Conservation (phyloP, 2,797 vertebrate species). For the Melanotaenia maccullochi region DNA sequence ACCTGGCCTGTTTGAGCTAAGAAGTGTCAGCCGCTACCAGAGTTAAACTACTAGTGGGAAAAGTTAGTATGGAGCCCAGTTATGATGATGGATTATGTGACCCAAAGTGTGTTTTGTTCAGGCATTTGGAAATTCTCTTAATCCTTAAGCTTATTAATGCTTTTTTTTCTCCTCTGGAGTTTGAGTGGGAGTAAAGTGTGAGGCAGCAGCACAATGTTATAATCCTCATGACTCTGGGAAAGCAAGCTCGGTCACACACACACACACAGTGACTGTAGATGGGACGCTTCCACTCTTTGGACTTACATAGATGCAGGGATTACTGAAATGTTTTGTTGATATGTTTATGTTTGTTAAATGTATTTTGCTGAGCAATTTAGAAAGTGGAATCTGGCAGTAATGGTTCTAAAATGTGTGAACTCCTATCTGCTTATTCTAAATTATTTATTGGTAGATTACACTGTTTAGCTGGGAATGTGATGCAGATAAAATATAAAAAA, state of each 20-base stretch:
- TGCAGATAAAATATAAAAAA: neutral
- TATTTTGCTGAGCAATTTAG: too few species aligned
- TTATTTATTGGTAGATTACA: neutral
- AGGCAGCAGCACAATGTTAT: conserved; percentile 1
- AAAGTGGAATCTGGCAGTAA: neutral
- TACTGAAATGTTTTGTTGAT: neutral
- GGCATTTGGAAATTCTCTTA: neutral
- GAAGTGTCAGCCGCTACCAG: neutral
- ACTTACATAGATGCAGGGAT: neutral
- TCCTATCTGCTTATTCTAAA: neutral
- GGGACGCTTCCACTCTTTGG: neutral
- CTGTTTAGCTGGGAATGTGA: neutral
- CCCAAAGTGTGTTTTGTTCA: neutral
- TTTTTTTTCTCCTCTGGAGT: neutral
- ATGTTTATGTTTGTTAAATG: too few species aligned
- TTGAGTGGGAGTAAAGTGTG: neutral
- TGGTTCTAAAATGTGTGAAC: neutral
- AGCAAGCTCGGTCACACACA: neutral
- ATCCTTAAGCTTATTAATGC: neutral
- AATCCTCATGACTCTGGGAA: neutral
- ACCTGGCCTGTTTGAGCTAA: neutral
- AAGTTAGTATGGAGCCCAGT: neutral
- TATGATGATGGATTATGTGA: neutral
- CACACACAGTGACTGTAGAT: neutral
- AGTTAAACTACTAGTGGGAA: neutral